phyloP scores from a whole-genome alignment of 2,797 vertebrate genomes.

The Botia almorhae region DNA sequence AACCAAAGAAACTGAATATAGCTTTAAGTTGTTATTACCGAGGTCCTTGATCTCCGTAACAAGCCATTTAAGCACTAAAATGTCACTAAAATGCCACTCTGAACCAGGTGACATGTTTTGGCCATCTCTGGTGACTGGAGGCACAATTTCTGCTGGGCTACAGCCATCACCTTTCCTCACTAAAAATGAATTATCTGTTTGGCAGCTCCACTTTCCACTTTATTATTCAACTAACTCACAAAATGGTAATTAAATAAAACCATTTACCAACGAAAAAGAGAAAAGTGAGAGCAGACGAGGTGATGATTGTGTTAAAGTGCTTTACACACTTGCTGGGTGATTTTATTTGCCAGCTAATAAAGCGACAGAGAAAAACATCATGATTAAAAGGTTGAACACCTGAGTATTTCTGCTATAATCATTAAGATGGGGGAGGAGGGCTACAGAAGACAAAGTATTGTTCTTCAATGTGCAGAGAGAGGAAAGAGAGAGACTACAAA shows the following conservation, averaged over 20 bases:
- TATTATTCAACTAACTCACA: constrained; percentile 61
- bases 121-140: constrained; percentile 37
- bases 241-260: constrained; percentile 63
- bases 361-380: constrained; percentile 50
- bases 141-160: constrained; percentile 46
- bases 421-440: constrained; percentile 47
- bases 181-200: constrained; percentile 60
- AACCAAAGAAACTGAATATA: constrained; percentile 20
- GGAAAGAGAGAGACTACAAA: constrained; percentile 1
- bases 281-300: constrained; percentile 48
- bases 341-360: constrained; percentile 60
- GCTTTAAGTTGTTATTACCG: constrained; percentile 41
- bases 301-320: constrained; percentile 54
- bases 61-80: constrained; percentile 36
- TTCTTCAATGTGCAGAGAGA: constrained; percentile 16
- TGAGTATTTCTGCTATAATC: constrained; percentile 48
- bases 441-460: constrained; percentile 25
- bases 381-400: constrained; percentile 47
- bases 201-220: constrained; percentile 62
- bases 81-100: constrained; percentile 44
- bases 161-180: constrained; percentile 49
- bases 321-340: constrained; percentile 43
- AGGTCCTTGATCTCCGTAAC: constrained; percentile 30
- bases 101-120: constrained; percentile 45
- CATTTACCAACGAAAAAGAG: constrained; percentile 57